Conservation (phyloP, 2,888 invertebrate genomes). For the Hypomecis punctinalis region DNA sequence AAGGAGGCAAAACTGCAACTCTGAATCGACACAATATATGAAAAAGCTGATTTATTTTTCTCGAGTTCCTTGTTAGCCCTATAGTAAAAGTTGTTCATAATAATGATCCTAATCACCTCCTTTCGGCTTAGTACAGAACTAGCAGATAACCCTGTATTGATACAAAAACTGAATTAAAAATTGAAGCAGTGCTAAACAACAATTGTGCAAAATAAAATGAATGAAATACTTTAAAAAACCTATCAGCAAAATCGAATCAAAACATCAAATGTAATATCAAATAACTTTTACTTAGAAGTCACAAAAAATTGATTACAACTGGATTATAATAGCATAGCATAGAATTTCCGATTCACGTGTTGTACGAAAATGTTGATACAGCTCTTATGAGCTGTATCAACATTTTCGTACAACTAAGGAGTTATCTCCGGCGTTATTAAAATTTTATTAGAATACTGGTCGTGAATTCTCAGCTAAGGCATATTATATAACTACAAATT, state of each 20-base stretch:
- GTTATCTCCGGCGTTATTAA: slow-evolving; percentile 3
- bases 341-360: background rate
- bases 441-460: slow-evolving; percentile 11
- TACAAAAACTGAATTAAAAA: too few relatives aligned
- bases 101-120: too few relatives aligned
- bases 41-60: too few relatives aligned
- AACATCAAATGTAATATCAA: slow-evolving; percentile 8
- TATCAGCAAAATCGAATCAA: background rate
- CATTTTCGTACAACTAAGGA: background rate
- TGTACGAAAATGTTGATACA: background rate
- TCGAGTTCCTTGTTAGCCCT: too few relatives aligned
- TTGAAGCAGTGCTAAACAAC: too few relatives aligned
- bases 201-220: too few relatives aligned
- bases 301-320: background rate
- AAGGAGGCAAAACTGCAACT: too few relatives aligned
- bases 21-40: too few relatives aligned
- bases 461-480: slow-evolving; percentile 10
- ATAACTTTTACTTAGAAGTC: slow-evolving; percentile 2
- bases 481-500: slow-evolving; percentile 17
- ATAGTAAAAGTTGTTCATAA: too few relatives aligned
- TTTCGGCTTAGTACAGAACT: too few relatives aligned
- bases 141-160: too few relatives aligned
- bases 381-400: background rate
- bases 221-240: background rate
- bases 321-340: background rate